Evolutionary conservation across 2,888 invertebrate genomes (phyloP).

Genomic region (Agrochola lota): DNA sequence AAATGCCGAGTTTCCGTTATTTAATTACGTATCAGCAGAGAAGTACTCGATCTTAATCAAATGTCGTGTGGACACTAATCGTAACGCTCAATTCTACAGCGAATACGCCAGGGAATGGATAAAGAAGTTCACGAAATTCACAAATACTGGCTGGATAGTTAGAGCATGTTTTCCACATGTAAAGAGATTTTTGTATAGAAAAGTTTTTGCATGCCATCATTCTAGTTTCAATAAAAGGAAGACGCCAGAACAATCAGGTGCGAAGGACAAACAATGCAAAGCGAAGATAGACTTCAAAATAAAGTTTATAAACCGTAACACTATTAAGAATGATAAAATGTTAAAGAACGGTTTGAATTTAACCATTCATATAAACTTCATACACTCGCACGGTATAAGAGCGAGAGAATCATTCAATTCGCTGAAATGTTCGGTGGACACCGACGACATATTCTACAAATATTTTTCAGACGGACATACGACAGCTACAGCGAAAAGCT

Average conservation of each 20-base stretch:
- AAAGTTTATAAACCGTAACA: slow-evolving; percentile 68
- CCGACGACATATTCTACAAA: slow-evolving; percentile 55
- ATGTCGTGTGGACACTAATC: slow-evolving; percentile 65
- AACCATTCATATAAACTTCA: slow-evolving; percentile 62
- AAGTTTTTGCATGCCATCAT: slow-evolving; percentile 69
- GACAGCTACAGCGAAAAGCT: slow-evolving; percentile 47
- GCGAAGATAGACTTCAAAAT: slow-evolving; percentile 74
- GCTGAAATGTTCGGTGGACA: slow-evolving; percentile 63
- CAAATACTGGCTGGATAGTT: slow-evolving; percentile 70
- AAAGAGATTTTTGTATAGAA: slow-evolving; percentile 69
- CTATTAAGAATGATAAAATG: slow-evolving; percentile 67
- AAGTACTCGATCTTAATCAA: slow-evolving; percentile 56
- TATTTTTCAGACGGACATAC: slow-evolving; percentile 50
- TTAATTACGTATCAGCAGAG: slow-evolving; percentile 69
- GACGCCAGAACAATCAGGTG: background rate
- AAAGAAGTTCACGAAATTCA: slow-evolving; percentile 70
- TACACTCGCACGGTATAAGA: slow-evolving; percentile 69
- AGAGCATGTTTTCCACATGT: slow-evolving; percentile 60
- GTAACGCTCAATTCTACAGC: slow-evolving; percentile 59
- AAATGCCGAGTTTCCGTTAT: slow-evolving; percentile 60
- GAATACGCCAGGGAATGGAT: slow-evolving; percentile 68
- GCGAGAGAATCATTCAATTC: slow-evolving; percentile 54
- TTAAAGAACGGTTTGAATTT: slow-evolving; percentile 70
- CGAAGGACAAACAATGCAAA: slow-evolving; percentile 65
- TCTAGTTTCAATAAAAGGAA: slow-evolving; percentile 67